These are phyloP conservation scores for Ips typographus DNA, from an alignment of 1,140 invertebrate species.

Conservation along the genomic window DNA sequence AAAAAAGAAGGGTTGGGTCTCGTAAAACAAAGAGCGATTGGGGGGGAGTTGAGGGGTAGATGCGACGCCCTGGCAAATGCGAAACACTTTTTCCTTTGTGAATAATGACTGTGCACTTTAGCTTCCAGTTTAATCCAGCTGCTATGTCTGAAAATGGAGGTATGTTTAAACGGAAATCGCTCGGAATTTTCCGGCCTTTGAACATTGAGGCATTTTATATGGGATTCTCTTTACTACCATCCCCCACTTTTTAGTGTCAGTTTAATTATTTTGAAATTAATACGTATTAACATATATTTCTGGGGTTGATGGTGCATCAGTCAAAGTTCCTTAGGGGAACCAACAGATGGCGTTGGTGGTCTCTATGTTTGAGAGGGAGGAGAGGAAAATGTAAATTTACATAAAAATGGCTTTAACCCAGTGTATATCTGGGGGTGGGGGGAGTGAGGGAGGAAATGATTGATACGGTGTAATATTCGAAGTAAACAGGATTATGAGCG, in stretches of 20 bases:
- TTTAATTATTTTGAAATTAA: too few relatives aligned
- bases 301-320: too few relatives aligned
- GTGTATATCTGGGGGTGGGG: too few relatives aligned
- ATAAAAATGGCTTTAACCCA: too few relatives aligned
- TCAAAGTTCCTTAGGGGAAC: too few relatives aligned
- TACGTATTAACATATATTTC: too few relatives aligned
- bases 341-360: too few relatives aligned
- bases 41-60: neutral
- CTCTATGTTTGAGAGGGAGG: too few relatives aligned
- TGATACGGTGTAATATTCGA: slow-evolving; percentile 39
- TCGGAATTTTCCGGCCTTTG: neutral
- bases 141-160: slow-evolving; percentile 4
- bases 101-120: slow-evolving; percentile 19
- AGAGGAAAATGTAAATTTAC: too few relatives aligned
- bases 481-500: slow-evolving; percentile 40
- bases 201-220: neutral
- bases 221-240: neutral
- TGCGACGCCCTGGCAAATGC: neutral
- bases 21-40: too few relatives aligned
- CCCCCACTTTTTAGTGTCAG: neutral
- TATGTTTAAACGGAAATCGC: slow-evolving; percentile 3
- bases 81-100: slow-evolving; percentile 12
- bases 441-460: slow-evolving; percentile 9
- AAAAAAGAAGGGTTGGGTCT: too few relatives aligned
- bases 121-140: slow-evolving; percentile 4